These are phyloP conservation scores for Apamea monoglypha DNA, from an alignment of 2,888 invertebrate species.

Conservation along the genomic window DNA sequence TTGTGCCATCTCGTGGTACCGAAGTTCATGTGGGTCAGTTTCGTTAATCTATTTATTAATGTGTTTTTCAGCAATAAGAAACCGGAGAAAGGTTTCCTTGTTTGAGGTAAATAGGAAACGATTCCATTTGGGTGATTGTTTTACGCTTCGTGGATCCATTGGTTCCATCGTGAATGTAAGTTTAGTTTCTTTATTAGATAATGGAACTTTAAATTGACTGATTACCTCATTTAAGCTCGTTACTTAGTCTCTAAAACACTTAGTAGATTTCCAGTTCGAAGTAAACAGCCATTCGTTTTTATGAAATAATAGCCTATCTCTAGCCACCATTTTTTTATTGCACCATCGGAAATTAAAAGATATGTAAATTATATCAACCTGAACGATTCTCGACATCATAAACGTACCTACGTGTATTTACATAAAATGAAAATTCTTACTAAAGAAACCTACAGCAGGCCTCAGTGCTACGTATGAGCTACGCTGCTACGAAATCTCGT, in stretches of 20 bases:
- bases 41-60: slow-evolving; percentile 51
- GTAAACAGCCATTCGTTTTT: background rate
- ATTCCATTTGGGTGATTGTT: slow-evolving; percentile 49
- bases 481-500: slow-evolving; percentile 58
- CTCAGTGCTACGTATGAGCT: slow-evolving; percentile 56
- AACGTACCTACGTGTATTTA: background rate
- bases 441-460: slow-evolving; percentile 21
- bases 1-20: slow-evolving; percentile 40
- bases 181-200: slow-evolving; percentile 37
- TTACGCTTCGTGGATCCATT: slow-evolving; percentile 25
- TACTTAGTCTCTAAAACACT: slow-evolving; percentile 13
- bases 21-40: slow-evolving; percentile 27
- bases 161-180: slow-evolving; percentile 28
- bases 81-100: slow-evolving; percentile 41
- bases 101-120: slow-evolving; percentile 48
- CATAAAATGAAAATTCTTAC: slow-evolving; percentile 16
- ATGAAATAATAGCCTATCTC: background rate
- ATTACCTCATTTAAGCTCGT: slow-evolving; percentile 37
- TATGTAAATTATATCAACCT: background rate
- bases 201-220: slow-evolving; percentile 46
- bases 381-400: background rate
- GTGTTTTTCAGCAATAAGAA: slow-evolving; percentile 47
- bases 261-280: background rate
- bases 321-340: background rate
- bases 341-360: background rate